Evolutionary conservation across 2,888 invertebrate genomes (phyloP), one percentile per base, ranked within the genome.

Genomic region (Drosophila incognita): DNA sequence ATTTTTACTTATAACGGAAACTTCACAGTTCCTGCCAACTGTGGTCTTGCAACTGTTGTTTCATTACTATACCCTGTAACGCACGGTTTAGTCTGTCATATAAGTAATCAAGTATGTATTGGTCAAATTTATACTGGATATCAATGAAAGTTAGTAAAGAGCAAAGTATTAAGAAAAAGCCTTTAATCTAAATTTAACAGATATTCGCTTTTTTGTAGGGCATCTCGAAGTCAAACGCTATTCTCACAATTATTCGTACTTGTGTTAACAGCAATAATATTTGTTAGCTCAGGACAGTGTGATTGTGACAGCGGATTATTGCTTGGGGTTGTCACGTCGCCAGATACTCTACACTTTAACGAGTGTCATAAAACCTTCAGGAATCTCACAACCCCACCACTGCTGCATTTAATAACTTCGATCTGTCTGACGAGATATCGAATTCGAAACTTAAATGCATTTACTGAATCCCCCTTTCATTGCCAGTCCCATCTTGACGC

Each of bases 401-500:
- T 69, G 85, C 79, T 90, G 89, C 89, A 85, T 69, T 86, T 80
- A 85, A 86, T 90, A 83, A 83, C 80, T 77, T 75, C 74, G 90
- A 89, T 84, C 84, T 74, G 48, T 57, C 63, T 46, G 59, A 53
- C 57, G 46, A 66, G 38, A 54, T 64, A 63, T n/a, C 46, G 69
- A 51, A 58, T 51, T 76, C 54, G 62, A 59, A 56, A 49, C 62
- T 66, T 72, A 62, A 64, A 66, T 65, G 58, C 82, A 57, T 58
- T 66, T 73, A 54, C 57, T 58, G 63, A 62, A 61, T 27, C 18
- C 38, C 46, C 21, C 10, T 29, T 35, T 38, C 40, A 15, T 35
- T 46, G 31, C 15, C 49, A 15, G 2, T 13, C 11, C 24, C n/a
- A 6, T n/a, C 27, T 58, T 46, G 65, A 71, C 68, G 65, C 66